Base-by-base conservation (phyloP, 2,797 vertebrate genomes). In the Pangasius sanitwongsei region DNA sequence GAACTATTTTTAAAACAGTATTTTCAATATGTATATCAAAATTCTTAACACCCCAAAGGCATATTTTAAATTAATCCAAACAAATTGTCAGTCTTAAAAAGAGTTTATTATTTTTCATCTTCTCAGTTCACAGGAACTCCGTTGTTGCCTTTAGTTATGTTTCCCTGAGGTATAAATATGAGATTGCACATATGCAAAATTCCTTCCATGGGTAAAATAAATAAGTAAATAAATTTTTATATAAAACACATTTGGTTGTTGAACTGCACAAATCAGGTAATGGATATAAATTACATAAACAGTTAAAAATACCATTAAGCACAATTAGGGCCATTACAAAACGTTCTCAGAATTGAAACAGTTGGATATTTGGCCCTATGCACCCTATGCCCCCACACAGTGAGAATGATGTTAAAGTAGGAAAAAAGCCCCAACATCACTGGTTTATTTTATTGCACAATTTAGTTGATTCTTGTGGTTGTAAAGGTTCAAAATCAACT, bases 381-480 rank as follows among this genome's bases (percentile, higher is more conserved):
- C n/a, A 59, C 53, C 18, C 34, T 63, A 8, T 44, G 25, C 6
- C 57, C 5, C 57, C 31, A 37, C 3, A 34, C 18, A 16, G 34
- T 63, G 23, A 16, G 12, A 83, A n/a, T 0, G 3, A 25, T 44
- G 20, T 8, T 81, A 67, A 83, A 41, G 37, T 0, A 41, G 2
- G 59, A 41, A 44, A 9, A 16, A 15, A 50, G 1, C 34, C 57
- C 12, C 3, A 1, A 18, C 31, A 50, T 50, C 28, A 67, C 16
- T 31, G n/a, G 44, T 53, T 50, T 67, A 69, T 63, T 69, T 83
- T 63, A 48, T 63, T 65, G 37, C 37, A 4, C 81, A 63, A 63
- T 83, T 61, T 61, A 63, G 23, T 63, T 83, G 50, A 63, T 44
- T 83, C 25, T 61, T 83, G 57, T 83, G 81, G 37, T 65, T 16